Evolutionary conservation across 2,888 invertebrate genomes (phyloP).

Genomic region (Meiosimyza platycephala): DNA sequence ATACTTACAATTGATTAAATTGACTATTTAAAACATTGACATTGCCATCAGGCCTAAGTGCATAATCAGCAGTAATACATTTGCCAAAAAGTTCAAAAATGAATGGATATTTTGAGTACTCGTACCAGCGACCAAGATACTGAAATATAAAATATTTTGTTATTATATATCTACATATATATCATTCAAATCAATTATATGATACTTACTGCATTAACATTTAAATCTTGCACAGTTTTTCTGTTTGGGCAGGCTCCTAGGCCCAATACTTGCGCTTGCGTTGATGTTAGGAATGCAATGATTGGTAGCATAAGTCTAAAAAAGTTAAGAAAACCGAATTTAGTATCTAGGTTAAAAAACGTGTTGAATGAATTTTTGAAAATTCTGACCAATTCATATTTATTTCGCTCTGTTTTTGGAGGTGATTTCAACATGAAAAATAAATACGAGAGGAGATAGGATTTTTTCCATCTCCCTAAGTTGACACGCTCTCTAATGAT

Average conservation of each 20-base stretch:
- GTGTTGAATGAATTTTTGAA: not conserved
- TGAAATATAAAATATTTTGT: slow-evolving; percentile 53
- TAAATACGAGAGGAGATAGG: too few species aligned
- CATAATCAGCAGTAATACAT: slow-evolving; percentile 77
- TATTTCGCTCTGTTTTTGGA: too few species aligned
- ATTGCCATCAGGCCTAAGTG: slow-evolving; percentile 59
- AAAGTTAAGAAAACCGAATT: not conserved
- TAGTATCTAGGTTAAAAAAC: not conserved
- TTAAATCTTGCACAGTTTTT: slow-evolving; percentile 71
- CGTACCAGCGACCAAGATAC: slow-evolving; percentile 82
- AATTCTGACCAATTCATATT: too few species aligned
- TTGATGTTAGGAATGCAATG: not conserved
- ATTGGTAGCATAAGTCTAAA: too few species aligned
- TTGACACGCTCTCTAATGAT: too few species aligned
- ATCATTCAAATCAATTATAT: not conserved
- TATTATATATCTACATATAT: not conserved
- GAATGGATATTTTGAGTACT: slow-evolving; percentile 78
- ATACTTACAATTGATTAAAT: slow-evolving; percentile 67
- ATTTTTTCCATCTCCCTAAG: too few species aligned
- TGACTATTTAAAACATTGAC: slow-evolving; percentile 69
- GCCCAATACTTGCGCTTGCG: slow-evolving; percentile 70
- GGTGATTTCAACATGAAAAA: too few species aligned
- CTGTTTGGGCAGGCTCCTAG: slow-evolving; percentile 73
- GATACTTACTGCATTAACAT: slow-evolving; percentile 57
- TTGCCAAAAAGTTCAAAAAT: slow-evolving; percentile 77